Evolutionary conservation across 53 echinoderm and acorn worm species (phyloP), one percentile per base, ranked within the genome.

Genomic region (Holothuria leucospilota): DNA sequence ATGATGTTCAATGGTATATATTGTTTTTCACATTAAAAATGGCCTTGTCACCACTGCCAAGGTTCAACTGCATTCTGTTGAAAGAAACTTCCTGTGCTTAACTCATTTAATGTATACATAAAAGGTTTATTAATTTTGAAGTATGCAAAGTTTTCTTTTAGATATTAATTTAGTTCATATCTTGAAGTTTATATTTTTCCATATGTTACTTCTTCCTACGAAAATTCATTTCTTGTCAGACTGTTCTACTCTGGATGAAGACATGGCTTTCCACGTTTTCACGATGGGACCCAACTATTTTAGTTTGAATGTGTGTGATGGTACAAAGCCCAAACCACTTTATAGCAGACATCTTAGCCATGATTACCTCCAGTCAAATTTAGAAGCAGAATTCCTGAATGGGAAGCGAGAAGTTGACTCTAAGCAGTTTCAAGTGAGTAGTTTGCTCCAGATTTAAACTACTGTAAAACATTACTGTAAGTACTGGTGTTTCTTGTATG

Each of bases 271-370:
- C 87, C 99, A 99, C 59, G 87, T 99, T 40, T 95, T 78, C 86
- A 92, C 93, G 53, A 93, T 93, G 92, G 99, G 99, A 21, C 95
- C 95, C 1, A 86, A 99, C 87, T 89, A 90, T 78, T 86, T 86
- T 66, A 89, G 94, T 0, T 85, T 99, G 6, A 89, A 91, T 81
- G 26, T 81, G 77, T 99, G 99, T 91, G 99, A 95, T 84, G 91
- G 93, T 85, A 92, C 93, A 89, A 94, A 85, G 85, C 87, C 82
- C 56, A 81, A 79, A 16, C 78, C 77, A 16, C 90, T 95, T 29
- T 95, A 99, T 88, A 92, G 93, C 75, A 90, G 93, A 51, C 82
- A 91, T 74, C 93, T 99, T 63, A 87, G 63, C 60, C 78, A 91
- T 63, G 99, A 95, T 49, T 82, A 89, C 38, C 81, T 99, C 41